Evolutionary conservation across 2,888 invertebrate genomes (phyloP).

Genomic region (Minunthozetes semirufus): DNA sequence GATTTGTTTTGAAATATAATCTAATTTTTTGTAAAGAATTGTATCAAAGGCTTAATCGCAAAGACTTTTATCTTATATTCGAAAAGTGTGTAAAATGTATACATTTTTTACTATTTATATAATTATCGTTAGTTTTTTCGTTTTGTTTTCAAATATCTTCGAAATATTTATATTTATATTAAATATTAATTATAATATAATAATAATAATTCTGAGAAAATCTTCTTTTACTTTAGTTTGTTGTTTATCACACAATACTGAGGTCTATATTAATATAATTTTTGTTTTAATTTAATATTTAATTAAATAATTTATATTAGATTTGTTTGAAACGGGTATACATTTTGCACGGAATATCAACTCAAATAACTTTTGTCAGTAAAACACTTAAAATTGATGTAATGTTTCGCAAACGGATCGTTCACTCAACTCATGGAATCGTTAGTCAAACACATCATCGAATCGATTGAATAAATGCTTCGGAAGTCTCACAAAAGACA

Average conservation of each 20-base stretch:
- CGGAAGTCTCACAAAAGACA: background rate
- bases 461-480: background rate
- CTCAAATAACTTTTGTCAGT: background rate
- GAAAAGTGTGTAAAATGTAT: constrained; percentile 25
- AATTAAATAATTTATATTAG: constrained; percentile 21
- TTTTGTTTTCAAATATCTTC: background rate
- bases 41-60: constrained; percentile 8
- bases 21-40: constrained; percentile 7
- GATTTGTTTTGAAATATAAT: background rate
- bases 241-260: constrained; percentile 28
- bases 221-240: background rate
- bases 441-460: background rate
- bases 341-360: constrained; percentile 22
- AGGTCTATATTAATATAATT: constrained; percentile 18
- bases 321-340: constrained; percentile 11
- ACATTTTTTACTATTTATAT: constrained; percentile 9
- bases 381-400: no score
- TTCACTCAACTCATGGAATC: background rate
- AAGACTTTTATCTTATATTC: background rate
- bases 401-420: no score
- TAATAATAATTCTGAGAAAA: background rate
- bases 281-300: background rate
- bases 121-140: background rate
- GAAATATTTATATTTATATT: background rate
- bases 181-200: no score